A percentile compares a stretch with the other conserved stretches of the same genome.
phyloP scores from a whole-genome alignment of 2,888 invertebrate genomes.

The Harpalus rufipes region DNA sequence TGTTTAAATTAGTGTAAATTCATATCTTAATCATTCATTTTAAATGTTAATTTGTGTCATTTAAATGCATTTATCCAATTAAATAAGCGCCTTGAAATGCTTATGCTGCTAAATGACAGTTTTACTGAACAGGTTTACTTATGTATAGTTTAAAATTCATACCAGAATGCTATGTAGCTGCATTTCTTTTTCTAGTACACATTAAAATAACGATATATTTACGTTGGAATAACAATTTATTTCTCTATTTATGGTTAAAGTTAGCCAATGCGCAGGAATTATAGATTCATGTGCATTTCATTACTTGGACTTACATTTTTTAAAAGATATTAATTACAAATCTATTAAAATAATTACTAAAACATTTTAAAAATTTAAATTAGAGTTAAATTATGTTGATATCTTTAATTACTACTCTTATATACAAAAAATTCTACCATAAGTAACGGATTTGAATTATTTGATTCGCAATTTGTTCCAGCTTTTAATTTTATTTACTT shows the following conservation, averaged over 20 bases:
- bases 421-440: neutral
- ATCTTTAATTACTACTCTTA: too few species aligned
- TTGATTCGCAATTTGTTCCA: too few species aligned
- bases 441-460: too few species aligned
- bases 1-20: constrained; percentile 47
- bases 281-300: neutral
- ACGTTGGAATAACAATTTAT: constrained; percentile 10
- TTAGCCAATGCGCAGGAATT: constrained; percentile 20
- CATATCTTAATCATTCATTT: constrained; percentile 53
- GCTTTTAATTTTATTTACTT: too few species aligned
- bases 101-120: constrained; percentile 23
- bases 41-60: constrained; percentile 57
- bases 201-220: constrained; percentile 43
- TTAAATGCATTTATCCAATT: constrained; percentile 49
- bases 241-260: constrained; percentile 17
- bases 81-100: constrained; percentile 46
- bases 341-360: too few species aligned
- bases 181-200: neutral
- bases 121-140: constrained; percentile 33
- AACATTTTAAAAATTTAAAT: too few species aligned
- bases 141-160: constrained; percentile 7
- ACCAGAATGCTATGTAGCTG: neutral
- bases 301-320: neutral
- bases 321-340: too few species aligned
- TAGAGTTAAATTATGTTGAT: too few species aligned